Conservation (phyloP, 2,797 vertebrate species). For the Hirundo rustica region DNA sequence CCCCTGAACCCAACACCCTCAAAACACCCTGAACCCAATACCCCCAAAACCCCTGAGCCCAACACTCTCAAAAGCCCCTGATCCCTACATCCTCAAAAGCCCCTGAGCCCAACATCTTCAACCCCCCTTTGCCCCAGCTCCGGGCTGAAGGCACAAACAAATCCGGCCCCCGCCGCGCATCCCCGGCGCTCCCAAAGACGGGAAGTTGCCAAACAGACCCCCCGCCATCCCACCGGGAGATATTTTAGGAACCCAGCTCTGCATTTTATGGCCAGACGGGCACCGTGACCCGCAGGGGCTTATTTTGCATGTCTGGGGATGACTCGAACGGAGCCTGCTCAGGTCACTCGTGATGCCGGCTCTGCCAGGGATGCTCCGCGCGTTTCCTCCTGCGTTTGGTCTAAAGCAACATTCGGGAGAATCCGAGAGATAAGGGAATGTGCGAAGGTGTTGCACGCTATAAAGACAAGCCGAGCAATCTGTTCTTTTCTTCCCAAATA, state of each 20-base stretch:
- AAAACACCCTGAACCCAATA: too few relatives aligned
- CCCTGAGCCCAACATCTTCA: not conserved
- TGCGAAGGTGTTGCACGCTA: not conserved
- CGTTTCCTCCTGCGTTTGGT: not conserved
- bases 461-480: not conserved
- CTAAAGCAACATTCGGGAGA: not conserved
- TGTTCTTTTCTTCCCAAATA: not conserved
- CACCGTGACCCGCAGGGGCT: not conserved
- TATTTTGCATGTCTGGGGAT: slow-evolving; percentile 3
- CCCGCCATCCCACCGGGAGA: not conserved
- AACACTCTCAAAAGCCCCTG: too few relatives aligned
- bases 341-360: not conserved
- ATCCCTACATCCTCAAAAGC: not conserved
- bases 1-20: too few relatives aligned
- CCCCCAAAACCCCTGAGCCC: too few relatives aligned
- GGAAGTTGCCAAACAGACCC: not conserved
- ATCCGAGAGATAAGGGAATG: not conserved
- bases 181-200: not conserved
- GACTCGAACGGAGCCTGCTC: not conserved
- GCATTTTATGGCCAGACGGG: slow-evolving; percentile 8
- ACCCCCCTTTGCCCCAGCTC: not conserved
- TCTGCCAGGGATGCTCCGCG: not conserved
- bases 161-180: not conserved
- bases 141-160: not conserved
- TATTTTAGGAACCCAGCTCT: not conserved